These are phyloP conservation scores for Amphiura filiformis DNA, from an alignment of 35 echinoderm and acorn worm species.

Conservation along the genomic window DNA sequence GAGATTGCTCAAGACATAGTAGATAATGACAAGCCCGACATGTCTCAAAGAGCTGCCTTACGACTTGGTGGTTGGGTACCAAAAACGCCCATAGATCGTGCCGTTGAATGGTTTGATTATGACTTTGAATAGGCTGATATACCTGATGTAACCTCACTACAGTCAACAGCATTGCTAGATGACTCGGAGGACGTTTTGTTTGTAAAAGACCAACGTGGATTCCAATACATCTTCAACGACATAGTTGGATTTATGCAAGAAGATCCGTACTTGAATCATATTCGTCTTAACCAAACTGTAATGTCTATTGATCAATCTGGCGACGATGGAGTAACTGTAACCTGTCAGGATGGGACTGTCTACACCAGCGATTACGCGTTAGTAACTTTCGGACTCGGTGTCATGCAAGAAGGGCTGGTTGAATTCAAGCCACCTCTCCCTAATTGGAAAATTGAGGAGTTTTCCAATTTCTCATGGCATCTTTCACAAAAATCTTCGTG, in stretches of 20 bases:
- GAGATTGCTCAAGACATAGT: constrained; percentile 5
- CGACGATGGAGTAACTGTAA: not conserved
- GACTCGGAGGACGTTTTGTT: not conserved
- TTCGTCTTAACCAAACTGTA: constrained; percentile 33
- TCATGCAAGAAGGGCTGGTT: constrained; percentile 31
- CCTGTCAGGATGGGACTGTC: constrained; percentile 18
- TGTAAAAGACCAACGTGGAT: constrained; percentile 44
- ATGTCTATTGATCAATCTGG: not conserved
- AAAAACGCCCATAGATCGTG: constrained; percentile 35
- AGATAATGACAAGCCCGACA: constrained; percentile 11
- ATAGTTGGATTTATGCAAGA: not conserved
- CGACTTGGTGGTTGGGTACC: constrained; percentile 45
- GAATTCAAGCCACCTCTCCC: constrained; percentile 35
- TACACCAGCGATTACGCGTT: constrained; percentile 28
- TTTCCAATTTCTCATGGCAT: constrained; percentile 35
- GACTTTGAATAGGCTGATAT: constrained; percentile 56
- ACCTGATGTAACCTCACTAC: constrained; percentile 37
- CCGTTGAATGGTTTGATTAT: constrained; percentile 34
- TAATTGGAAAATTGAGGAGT: constrained; percentile 48
- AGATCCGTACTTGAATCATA: constrained; percentile 35
- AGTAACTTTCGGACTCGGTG: constrained; percentile 40
- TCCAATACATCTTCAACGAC: constrained; percentile 32
- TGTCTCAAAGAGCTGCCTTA: constrained; percentile 28
- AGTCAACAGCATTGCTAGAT: constrained; percentile 14
- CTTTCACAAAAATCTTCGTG: constrained; percentile 48